Evolutionary conservation across 1,140 invertebrate species (phyloP).

Genomic region (Carposina sasakii): DNA sequence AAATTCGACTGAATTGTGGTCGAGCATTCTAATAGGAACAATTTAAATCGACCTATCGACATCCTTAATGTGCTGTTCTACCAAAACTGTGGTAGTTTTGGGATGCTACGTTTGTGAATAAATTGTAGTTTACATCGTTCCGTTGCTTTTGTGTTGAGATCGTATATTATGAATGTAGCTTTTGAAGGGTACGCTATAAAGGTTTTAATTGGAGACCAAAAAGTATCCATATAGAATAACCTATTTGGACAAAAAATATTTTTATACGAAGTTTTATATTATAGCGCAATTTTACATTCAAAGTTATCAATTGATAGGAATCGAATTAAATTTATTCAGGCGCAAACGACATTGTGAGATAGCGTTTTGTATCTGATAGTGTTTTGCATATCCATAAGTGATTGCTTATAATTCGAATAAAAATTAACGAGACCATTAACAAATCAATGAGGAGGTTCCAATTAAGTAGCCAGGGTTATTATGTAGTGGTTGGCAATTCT

Average conservation of each 20-base stretch:
- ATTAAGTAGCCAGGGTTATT: conserved; percentile 57
- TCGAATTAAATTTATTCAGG: too few relatives aligned
- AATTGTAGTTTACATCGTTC: conserved; percentile 40
- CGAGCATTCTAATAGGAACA: conserved; percentile 47
- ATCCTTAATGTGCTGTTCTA: conserved; percentile 45
- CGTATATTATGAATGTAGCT: conserved; percentile 49
- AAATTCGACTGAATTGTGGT: conserved; percentile 48
- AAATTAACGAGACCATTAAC: conserved; percentile 61
- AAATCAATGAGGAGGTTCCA: conserved; percentile 62
- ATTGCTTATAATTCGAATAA: conserved; percentile 48
- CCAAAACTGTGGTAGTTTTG: conserved; percentile 33
- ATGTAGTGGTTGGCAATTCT: conserved; percentile 47
- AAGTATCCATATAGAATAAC: too few relatives aligned
- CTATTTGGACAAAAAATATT: too few relatives aligned
- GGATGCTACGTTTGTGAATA: conserved; percentile 51
- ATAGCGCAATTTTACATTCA: too few relatives aligned
- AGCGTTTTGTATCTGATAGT: conserved; percentile 26
- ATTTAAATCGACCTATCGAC: conserved; percentile 46
- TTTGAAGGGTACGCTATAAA: conserved; percentile 36
- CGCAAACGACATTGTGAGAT: too few relatives aligned
- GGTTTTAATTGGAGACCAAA: conserved; percentile 59
- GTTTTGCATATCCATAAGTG: conserved; percentile 34
- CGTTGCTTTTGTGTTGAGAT: conserved; percentile 47
- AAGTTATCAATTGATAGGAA: too few relatives aligned
- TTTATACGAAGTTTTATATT: too few relatives aligned